Base-by-base conservation (phyloP, 2,797 vertebrate species). In the Gouania willdenowi region DNA sequence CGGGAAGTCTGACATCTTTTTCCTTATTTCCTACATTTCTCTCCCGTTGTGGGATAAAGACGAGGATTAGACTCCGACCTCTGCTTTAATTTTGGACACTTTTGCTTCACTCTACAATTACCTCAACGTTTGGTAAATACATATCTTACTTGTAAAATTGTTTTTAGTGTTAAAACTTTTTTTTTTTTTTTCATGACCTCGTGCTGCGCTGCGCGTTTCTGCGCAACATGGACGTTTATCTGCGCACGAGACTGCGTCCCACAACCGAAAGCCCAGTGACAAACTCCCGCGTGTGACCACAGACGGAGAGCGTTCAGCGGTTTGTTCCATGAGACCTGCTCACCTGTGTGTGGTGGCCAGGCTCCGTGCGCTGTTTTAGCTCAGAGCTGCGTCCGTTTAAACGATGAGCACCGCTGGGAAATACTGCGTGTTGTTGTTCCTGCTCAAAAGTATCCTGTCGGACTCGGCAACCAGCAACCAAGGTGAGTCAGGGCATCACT, bases 381-480 rank as follows among this genome's bases (percentile, higher is more conserved):
- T 66, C 46, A 25, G 49, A 51, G 64, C 69, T 27, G 42, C 61
- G 59, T 77, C 72, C 40, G 75, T 62, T 48, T 77, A 74, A 54
- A 80, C 75, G 26, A 90, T 91, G 89, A 46, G 67, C 71, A 79
- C 80, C 59, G 33, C 29, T 33, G 71, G 85, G 55, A 82, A 71
- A 81, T 72, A 76, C 49, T 86, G 75, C 37, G 69, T 86, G 56
- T 29, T 87, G 47, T 64, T 89, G 39, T 53, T 85, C 52, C 58
- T 89, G 50, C 68, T 85, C 12, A 67, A 76, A 80, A 79, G 80
- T 77, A 48, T 80, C 41, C 50, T 83, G 67, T 69, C 82, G 44
- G 86, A 89, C 71, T 67, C 81, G 17, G 82, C 70, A 17, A 73
- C 79, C 61, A 66, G 82, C 11, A 89, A 89, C 73, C 87, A 88